Base-by-base conservation (phyloP, 2,113 vertebrate genomes). In the Nymphicus hollandicus region DNA sequence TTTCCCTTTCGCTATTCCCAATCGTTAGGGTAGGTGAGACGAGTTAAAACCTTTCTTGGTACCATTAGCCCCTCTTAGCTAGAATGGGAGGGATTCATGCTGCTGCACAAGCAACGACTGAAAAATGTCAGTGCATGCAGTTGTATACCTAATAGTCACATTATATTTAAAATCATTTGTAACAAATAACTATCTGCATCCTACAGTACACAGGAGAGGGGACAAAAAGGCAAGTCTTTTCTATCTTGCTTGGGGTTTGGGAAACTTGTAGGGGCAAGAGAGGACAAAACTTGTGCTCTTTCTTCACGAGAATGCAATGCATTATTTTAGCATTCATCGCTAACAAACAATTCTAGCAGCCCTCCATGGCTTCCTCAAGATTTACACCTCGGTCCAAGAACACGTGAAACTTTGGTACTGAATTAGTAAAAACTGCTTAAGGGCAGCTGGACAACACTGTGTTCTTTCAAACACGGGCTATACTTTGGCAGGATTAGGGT, bases 11-110 rank as follows among this genome's bases (percentile, higher is more conserved):
- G 2, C 50, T 27, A 35, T 9, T 11, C 35, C 8, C 19, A 1
- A 6, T 27, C 24, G 4, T 0, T 17, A 31, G 16, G 37, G 11
- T 14, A 41, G 50, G 7, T 28, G n/a, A 77, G 53, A 58, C 0
- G 0, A 66, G 7, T 37, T 53, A 10, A 60, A 58, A 29, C 39
- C 6, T 29, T 58, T 47, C 17, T 44, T 20, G 6, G 9, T 17
- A n/a, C 11, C 13, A 3, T 61, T 58, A 64, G 12, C 24, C 31
- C 11, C 22, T 29, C 17, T 60, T 24, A 10, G 18, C 17, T 53
- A 24, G 55, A 73, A 55, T 7, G 8, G 19, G 58, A 87, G 11
- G 28, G 43, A 47, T 71, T 81, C 43, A 14, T 33, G 8, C 20
- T 18, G 8, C 58, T 31, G 19, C 27, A 53, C 28, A 47, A 61